Base-by-base conservation (phyloP, 2,888 invertebrate species). In the Caenorhabditis macrosperma region DNA sequence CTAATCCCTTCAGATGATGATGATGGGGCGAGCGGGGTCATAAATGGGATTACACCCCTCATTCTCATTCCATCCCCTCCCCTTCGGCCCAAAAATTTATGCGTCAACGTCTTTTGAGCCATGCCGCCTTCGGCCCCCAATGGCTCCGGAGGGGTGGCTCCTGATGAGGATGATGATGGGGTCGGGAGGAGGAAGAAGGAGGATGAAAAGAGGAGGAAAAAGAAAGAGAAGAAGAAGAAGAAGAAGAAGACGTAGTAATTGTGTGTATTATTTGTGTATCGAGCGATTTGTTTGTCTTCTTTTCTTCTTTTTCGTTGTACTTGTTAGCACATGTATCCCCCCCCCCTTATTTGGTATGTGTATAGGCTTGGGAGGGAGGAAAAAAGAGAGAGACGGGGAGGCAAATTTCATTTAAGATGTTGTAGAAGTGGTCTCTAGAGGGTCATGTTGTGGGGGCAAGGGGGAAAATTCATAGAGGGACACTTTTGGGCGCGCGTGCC, bases 211-310 rank as follows among this genome's bases (percentile, higher is more conserved):
- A 57, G 9, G 63, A 20, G n/a, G 44, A 15, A n/a, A 54, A 33
- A 57, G 46, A 46, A 48, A 52, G 44, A 64, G 52, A 33, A 67
- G 63, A 24, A 64, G 26, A 66, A 54, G 41, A 67, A 52, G 54
- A 54, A 46, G 63, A 35, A 55, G 55, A 41, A 60, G 69, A 69
- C 54, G 54, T 57, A 74, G 74, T 74, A 74, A 74, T 74, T 74
- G 74, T 74, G 74, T 74, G 74, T 74, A 74, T 74, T 74, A 64
- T 74, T 74, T 74, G 74, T 74, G 55, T 61, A 44, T 61, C 50
- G 60, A 48, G 28, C 38, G 28, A 44, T 17, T 12, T 74, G 26
- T 66, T 57, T 63, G 54, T 72, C 54, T 46, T 48, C 35, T 52
- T 52, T 33, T 28, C 59, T 26, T 33, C 30, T 60, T 28, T 50